phyloP scores from a whole-genome alignment of 2,797 vertebrate species.

The Limnodromus scolopaceus region DNA sequence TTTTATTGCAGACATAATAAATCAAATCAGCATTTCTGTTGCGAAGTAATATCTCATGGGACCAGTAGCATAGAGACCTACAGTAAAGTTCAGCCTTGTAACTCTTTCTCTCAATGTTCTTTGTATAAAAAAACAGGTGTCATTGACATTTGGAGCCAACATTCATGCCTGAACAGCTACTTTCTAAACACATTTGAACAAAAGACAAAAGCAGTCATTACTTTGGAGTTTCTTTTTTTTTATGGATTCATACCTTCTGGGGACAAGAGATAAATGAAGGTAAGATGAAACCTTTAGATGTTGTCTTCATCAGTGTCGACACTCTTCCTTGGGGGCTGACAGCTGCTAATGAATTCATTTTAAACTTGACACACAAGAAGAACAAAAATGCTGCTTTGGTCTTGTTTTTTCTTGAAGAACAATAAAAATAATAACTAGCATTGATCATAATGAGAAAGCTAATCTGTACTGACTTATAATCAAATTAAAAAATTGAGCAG shows the following conservation, averaged over 20 bases:
- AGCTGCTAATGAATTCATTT: conserved; percentile 81
- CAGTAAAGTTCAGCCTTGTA: conserved; percentile 21
- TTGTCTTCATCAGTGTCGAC: conserved; percentile 73
- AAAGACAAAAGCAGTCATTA: conserved; percentile 62
- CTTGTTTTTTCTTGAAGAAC: conserved; percentile 11
- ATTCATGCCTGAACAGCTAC: conserved; percentile 58
- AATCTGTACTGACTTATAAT: not conserved
- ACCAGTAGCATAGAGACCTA: conserved; percentile 10
- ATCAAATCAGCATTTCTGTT: conserved; percentile 22
- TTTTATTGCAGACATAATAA: conserved; percentile 3
- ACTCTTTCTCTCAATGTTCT: conserved; percentile 2
- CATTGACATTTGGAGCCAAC: conserved; percentile 24
- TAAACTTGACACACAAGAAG: conserved; percentile 67
- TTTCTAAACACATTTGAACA: conserved; percentile 48
- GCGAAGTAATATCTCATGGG: conserved; percentile 5
- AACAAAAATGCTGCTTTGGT: conserved; percentile 16
- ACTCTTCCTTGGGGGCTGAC: conserved; percentile 70
- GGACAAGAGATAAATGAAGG: conserved; percentile 76
- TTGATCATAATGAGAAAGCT: not conserved
- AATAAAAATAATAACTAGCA: not conserved
- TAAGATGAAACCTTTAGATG: conserved; percentile 79
- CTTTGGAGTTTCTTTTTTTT: not conserved
- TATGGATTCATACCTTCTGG: conserved; percentile 71
- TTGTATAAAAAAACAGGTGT: conserved; percentile 60
- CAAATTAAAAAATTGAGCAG: not conserved